Evolutionary conservation across 2,113 vertebrate species (phyloP).

Genomic region (Rhineura floridana): DNA sequence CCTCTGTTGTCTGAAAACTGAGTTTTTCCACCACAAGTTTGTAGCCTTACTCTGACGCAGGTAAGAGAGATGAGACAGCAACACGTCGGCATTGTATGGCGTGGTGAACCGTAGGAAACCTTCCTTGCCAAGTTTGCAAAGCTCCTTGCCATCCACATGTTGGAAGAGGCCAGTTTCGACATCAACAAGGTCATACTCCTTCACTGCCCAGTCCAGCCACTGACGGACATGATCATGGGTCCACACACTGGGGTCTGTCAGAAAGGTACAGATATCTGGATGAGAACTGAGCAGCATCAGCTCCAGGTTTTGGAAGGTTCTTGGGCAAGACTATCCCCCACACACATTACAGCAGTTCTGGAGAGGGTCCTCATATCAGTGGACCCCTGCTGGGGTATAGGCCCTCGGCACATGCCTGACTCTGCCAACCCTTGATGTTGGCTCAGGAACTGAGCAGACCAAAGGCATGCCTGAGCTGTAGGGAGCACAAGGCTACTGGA

Average conservation of each 20-base stretch:
- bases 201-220: slow-evolving; percentile 89
- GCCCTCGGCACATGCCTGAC: too few species aligned
- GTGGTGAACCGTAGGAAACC: slow-evolving; percentile 84
- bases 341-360: too few species aligned
- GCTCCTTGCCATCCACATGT: slow-evolving; percentile 79
- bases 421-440: too few species aligned
- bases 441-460: too few species aligned
- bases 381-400: too few species aligned
- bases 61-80: slow-evolving; percentile 84
- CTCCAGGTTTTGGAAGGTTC: too few species aligned
- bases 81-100: slow-evolving; percentile 82
- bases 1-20: background rate
- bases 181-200: slow-evolving; percentile 82
- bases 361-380: too few species aligned
- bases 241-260: slow-evolving; percentile 82
- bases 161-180: slow-evolving; percentile 81
- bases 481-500: background rate
- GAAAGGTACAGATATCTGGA: background rate
- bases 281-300: background rate
- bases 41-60: slow-evolving; percentile 82
- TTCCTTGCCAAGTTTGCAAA: slow-evolving; percentile 85
- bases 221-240: slow-evolving; percentile 84
- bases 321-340: too few species aligned
- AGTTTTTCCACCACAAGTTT: background rate
- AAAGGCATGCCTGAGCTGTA: too few species aligned